Percentiles rank a stretch among this genome's conserved stretches.
phyloP scores from a whole-genome alignment of 2,888 invertebrate species.

The Cryptocheilus praepositus region DNA sequence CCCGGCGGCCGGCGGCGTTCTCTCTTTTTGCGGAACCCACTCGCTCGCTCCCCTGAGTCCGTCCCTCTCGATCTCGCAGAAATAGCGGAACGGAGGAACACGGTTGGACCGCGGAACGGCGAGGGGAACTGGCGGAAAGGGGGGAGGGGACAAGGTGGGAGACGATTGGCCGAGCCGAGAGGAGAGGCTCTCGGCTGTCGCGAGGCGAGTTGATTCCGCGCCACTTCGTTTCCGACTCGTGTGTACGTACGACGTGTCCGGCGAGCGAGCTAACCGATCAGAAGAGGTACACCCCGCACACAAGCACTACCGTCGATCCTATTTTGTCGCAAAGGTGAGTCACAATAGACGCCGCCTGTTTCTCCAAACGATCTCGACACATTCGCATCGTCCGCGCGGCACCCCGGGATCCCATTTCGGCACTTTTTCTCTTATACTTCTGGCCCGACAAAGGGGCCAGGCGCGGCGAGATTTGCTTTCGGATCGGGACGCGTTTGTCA shows the following conservation, averaged over 20 bases:
- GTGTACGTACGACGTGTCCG: conserved; percentile 48
- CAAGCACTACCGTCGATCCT: no score
- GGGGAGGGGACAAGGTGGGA: conserved; percentile 45
- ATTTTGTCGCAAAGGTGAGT: no score
- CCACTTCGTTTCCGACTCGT: conserved; percentile 68
- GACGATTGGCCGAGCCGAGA: conserved; percentile 49
- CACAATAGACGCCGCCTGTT: no score
- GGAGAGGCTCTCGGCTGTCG: conserved; percentile 54
- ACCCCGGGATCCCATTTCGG: no score
- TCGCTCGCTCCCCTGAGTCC: not conserved
- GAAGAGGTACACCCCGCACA: no score
- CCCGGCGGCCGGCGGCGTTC: not conserved
- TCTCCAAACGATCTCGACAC: no score
- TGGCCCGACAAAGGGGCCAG: no score
- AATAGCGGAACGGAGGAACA: conserved; percentile 47
- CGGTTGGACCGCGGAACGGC: conserved; percentile 42
- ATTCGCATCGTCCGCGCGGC: no score
- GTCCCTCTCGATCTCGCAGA: conserved; percentile 10
- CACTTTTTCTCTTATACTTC: no score
- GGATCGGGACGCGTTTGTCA: no score
- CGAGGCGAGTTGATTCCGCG: conserved; percentile 59
- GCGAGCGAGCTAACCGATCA: conserved; percentile 2
- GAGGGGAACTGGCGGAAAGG: conserved; percentile 36
- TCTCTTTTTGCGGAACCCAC: not conserved
- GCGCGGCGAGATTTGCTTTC: no score